A percentile compares a stretch with the other conserved stretches of the same genome.
phyloP scores from a whole-genome alignment of 2,113 vertebrate species.

The Alosa alosa region DNA sequence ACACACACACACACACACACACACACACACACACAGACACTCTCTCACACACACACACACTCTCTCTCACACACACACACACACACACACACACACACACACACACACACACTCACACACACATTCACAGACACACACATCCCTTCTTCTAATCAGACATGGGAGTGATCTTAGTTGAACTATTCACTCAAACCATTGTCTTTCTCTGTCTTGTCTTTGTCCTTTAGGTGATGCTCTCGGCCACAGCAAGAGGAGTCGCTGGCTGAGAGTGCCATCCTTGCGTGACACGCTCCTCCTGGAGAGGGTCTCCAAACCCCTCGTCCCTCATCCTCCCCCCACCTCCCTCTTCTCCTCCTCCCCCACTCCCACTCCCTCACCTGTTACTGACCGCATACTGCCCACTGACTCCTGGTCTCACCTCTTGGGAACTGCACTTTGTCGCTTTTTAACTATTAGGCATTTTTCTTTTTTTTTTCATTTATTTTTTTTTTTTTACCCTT shows the following conservation, averaged over 20 bases:
- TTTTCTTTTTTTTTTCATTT: not conserved
- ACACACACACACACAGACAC: not conserved
- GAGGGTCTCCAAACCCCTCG: not conserved
- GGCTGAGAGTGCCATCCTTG: not conserved
- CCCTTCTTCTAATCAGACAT: not conserved
- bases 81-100: not conserved
- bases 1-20: not conserved
- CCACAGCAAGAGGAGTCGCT: constrained; percentile 20
- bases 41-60: not conserved
- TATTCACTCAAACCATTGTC: not conserved
- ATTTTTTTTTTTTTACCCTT: not conserved
- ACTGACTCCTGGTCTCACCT: not conserved
- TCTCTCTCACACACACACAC: not conserved
- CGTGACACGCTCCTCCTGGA: not conserved
- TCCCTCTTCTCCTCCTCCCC: constrained; percentile 12
- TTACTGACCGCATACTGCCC: not conserved
- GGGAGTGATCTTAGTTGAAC: not conserved
- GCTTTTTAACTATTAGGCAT: not conserved
- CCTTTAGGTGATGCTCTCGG: constrained; percentile 61
- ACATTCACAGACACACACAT: not conserved
- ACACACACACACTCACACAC: not conserved
- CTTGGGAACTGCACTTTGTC: not conserved
- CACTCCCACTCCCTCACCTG: not conserved
- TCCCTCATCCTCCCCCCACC: not conserved
- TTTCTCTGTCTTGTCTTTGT: not conserved